Percentiles rank a stretch among this genome's conserved stretches.
Conservation (phyloP, 2,888 invertebrate genomes). For the Halictus ligatus region DNA sequence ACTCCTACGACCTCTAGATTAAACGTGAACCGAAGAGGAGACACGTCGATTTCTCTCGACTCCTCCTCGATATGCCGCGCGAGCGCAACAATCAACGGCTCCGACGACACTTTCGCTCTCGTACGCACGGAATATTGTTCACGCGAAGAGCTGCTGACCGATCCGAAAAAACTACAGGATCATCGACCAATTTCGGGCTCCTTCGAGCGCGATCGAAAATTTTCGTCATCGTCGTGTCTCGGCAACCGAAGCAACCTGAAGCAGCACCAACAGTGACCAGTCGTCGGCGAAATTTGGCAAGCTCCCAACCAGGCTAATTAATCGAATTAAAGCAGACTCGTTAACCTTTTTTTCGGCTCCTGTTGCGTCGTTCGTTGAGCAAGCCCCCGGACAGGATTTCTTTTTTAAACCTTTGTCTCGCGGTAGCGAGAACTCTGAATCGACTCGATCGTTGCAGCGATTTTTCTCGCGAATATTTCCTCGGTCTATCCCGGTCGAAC, state of each 20-base stretch:
- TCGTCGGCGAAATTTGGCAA: conserved; percentile 46
- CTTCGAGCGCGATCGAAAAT: not conserved
- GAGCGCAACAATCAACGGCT: conserved; percentile 23
- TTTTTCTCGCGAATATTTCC: not conserved
- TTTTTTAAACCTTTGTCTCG: conserved; percentile 9
- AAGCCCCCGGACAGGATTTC: conserved; percentile 6
- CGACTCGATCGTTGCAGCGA: not conserved
- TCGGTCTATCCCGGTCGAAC: not conserved
- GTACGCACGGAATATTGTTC: not conserved
- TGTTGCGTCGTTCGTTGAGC: conserved; percentile 43
- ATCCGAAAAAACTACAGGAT: not conserved
- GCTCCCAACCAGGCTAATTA: conserved; percentile 43
- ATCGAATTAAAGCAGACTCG: conserved; percentile 55
- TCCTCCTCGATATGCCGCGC: conserved; percentile 20
- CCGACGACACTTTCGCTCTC: not conserved
- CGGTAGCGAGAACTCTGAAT: not conserved
- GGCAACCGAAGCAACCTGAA: conserved; percentile 24
- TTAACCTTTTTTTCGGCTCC: conserved; percentile 39
- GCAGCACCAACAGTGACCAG: conserved; percentile 44
- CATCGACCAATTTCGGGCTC: not conserved
- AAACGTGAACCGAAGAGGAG: conserved; percentile 54
- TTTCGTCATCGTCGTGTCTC: conserved; percentile 24
- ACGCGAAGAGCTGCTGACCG: not conserved
- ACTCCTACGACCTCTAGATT: conserved; percentile 63
- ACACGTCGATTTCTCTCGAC: conserved; percentile 43